Evolutionary conservation across 1,140 invertebrate genomes (phyloP), one percentile per base, ranked within the genome.

Genomic region (Drosophila tropicalis): DNA sequence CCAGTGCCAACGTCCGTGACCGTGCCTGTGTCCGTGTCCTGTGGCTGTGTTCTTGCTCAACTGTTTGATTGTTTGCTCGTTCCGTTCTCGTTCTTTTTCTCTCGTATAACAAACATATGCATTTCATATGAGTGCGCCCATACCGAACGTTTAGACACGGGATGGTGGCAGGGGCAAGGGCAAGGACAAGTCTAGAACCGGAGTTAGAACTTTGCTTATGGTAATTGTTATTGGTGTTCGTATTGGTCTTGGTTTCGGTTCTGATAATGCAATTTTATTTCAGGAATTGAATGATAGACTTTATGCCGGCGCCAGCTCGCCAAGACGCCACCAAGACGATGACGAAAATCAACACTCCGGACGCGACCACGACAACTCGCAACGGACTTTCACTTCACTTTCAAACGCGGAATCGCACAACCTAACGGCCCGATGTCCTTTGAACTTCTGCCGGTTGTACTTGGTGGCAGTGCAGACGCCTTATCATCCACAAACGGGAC

Each of bases 401-500:
- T 55, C n/a, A 44, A 64, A 68, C 62, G 64, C 80, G 76, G 40
- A 67, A 62, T 65, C 66, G 67, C 70, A 90, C 87, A 81, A 87
- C 87, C 75, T 90, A 65, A 72, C 87, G 58, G 83, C 73, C 57
- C 81, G 83, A 79, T 90, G 87, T 90, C 80, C 87, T 90, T 90
- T 84, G 65, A 84, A 90, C 87, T 90, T 90, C 87, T 90, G 87
- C 72, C 74, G 77, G 29, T 29, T 29, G 5, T 29, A 29, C 29
- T 29, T 29, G 29, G 29, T 29, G 29, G 79, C 51, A 68, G 62
- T 44, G 61, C 62, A 74, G 74, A 68, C 77, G 84, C 75, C 73
- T 84, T 89, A 87, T 84, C 81, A 89, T 87, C 84, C 78, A 64
- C 70, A 87, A 87, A 87, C 80, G 85, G 84, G 84, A 87, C 72